Evolutionary conservation across 2,797 vertebrate genomes (phyloP).

Genomic region (Diplodus sargus): DNA sequence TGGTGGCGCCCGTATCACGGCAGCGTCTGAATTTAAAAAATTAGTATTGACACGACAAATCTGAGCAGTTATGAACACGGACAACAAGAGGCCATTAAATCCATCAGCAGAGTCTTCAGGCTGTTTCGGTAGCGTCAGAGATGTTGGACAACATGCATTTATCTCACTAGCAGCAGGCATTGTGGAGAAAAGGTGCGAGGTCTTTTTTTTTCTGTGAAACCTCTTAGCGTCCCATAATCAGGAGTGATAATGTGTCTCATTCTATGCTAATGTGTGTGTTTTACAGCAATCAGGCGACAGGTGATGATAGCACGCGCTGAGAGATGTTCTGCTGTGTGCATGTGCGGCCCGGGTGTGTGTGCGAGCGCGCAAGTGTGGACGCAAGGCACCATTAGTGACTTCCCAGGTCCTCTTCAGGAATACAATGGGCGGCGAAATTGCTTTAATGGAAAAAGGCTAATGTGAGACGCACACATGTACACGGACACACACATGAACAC

Average conservation of each 20-base stretch:
- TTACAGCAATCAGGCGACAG: constrained; percentile 88
- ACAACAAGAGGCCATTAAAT: constrained; percentile 84
- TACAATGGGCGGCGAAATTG: constrained; percentile 89
- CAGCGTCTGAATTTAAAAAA: constrained; percentile 66
- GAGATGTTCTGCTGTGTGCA: constrained; percentile 75
- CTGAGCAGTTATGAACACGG: constrained; percentile 70
- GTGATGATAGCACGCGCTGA: constrained; percentile 84
- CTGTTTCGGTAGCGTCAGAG: constrained; percentile 77
- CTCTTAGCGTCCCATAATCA: constrained; percentile 85
- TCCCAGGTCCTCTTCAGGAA: constrained; percentile 89
- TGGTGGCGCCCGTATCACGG: constrained; percentile 60
- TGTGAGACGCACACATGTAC: constrained; percentile 70
- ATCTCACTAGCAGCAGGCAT: constrained; percentile 83
- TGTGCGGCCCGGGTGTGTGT: constrained; percentile 45
- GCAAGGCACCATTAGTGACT: constrained; percentile 89
- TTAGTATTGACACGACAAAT: constrained; percentile 75
- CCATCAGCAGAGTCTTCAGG: constrained; percentile 84
- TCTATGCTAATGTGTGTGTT: constrained; percentile 87
- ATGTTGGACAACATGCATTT: constrained; percentile 85
- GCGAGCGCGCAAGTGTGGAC: constrained; percentile 76
- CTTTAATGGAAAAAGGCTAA: constrained; percentile 89
- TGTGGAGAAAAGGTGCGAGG: constrained; percentile 85
- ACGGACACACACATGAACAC: constrained; percentile 60
- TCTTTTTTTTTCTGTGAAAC: constrained; percentile 82
- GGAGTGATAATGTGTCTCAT: constrained; percentile 87